Evolutionary conservation across 2,113 vertebrate species (phyloP).

Genomic region (Ascaphus truei): DNA sequence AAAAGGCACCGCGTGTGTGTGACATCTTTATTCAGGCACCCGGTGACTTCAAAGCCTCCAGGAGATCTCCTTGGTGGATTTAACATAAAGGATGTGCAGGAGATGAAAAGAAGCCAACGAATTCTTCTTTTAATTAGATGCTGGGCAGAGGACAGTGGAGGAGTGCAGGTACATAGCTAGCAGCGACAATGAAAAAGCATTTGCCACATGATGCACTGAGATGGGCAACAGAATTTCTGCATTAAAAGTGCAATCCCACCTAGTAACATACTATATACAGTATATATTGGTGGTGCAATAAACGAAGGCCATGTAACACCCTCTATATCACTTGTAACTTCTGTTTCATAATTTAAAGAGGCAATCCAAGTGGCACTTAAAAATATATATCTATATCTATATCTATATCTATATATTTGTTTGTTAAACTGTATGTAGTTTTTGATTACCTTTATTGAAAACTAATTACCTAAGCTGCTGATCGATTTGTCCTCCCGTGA

Average conservation of each 20-base stretch:
- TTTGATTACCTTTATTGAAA: too few species aligned
- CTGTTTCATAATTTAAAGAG: too few species aligned
- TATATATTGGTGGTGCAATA: too few species aligned
- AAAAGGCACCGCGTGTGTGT: slow-evolving; percentile 61
- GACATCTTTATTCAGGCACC: slow-evolving; percentile 69
- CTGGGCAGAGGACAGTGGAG: slow-evolving; percentile 37
- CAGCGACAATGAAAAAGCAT: slow-evolving; percentile 5
- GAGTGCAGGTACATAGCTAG: neutral
- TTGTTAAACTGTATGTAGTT: too few species aligned
- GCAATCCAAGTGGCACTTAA: too few species aligned
- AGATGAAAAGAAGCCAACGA: slow-evolving; percentile 49
- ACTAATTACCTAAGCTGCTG: too few species aligned
- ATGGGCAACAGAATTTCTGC: neutral
- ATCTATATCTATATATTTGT: too few species aligned
- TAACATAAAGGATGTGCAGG: slow-evolving; percentile 63
- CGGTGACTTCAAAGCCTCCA: slow-evolving; percentile 73
- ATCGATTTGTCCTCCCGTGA: too few species aligned
- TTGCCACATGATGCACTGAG: neutral
- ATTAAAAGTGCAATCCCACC: neutral
- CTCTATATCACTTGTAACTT: too few species aligned
- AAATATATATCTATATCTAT: too few species aligned
- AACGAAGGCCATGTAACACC: too few species aligned
- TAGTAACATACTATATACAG: too few species aligned
- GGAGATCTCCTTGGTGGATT: slow-evolving; percentile 68
- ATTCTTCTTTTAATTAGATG: slow-evolving; percentile 63